phyloP scores from a whole-genome alignment of 2,797 vertebrate species.

The Aratinga solstitialis region DNA sequence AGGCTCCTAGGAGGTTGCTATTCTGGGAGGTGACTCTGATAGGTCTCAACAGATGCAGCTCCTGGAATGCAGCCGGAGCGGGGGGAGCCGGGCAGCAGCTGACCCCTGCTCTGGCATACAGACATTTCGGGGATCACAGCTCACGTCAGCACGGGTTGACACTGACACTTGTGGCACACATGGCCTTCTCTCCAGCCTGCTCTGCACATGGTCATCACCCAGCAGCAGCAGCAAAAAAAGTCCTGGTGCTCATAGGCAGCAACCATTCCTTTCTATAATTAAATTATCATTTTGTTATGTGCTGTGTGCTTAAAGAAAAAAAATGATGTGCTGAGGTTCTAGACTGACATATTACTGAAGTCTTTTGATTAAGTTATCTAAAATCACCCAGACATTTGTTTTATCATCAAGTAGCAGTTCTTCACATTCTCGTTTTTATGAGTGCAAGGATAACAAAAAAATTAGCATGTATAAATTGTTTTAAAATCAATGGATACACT shows the following conservation, averaged over 20 bases:
- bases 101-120: conserved; percentile 57
- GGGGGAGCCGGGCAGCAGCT: conserved; percentile 64
- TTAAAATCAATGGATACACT: background rate
- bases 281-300: background rate
- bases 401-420: background rate
- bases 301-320: background rate
- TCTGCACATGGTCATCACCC: background rate
- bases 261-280: conserved; percentile 48
- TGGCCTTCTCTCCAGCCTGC: conserved; percentile 26
- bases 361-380: background rate
- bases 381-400: background rate
- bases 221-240: background rate
- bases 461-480: background rate
- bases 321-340: background rate
- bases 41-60: conserved; percentile 91
- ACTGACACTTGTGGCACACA: conserved; percentile 62
- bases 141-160: conserved; percentile 33
- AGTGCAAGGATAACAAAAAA: background rate
- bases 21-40: conserved; percentile 91
- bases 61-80: conserved; percentile 79
- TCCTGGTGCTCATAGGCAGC: background rate
- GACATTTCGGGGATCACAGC: conserved; percentile 27
- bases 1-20: conserved; percentile 85
- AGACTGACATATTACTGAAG: background rate
- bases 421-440: background rate